Base-by-base conservation (phyloP, 2,113 vertebrate species). In the Mobula birostris region DNA sequence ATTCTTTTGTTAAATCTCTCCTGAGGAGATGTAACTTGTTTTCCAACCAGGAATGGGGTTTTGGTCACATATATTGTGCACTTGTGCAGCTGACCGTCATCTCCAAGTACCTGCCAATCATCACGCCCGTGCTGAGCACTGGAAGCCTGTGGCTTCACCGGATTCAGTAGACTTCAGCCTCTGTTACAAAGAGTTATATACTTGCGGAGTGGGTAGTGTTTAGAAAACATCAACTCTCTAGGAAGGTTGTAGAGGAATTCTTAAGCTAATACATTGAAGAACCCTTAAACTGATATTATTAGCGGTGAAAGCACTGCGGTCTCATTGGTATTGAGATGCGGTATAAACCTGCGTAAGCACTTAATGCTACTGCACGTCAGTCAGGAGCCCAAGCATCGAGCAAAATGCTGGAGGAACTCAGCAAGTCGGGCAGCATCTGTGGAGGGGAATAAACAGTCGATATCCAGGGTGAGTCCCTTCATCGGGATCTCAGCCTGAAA, bases 1-100 rank as follows among this genome's bases (percentile, higher is more conserved):
- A 72, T 90, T 90, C 85, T 15, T 90, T 90, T 90, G 85, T 74
- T 74, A 93, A 93, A 93, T 93, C 68, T 70, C 91, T 93, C 70
- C 68, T 93, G 91, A 93, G 72, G 66, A 74, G 91, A 74, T 74
- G 70, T 56, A 74, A 93, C 91, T 93, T 74, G 5, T 74, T 93
- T 40, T 27, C 68, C 91, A 93, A 93, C 19, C 36, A 70, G 70
- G 91, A 93, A 27, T 72, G 40, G 90, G 48, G 40, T 93, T 74
- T 93, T 70, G 72, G 91, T 93, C 36, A 19, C 91, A 19, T 70
- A 76, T 8, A 74, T 29, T 56, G 70, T 74, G 91, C 27, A 48
- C 90, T 72, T 72, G 32, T 92, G 68, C 66, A 74, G 91, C 40
- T 74, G 91, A 93, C 91, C 88, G 74, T 56, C 91, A 74, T 90